Percentiles rank a stretch among this genome's conserved stretches.
phyloP scores from a whole-genome alignment of 2,888 invertebrate genomes.

The Pilophorus perplexus region DNA sequence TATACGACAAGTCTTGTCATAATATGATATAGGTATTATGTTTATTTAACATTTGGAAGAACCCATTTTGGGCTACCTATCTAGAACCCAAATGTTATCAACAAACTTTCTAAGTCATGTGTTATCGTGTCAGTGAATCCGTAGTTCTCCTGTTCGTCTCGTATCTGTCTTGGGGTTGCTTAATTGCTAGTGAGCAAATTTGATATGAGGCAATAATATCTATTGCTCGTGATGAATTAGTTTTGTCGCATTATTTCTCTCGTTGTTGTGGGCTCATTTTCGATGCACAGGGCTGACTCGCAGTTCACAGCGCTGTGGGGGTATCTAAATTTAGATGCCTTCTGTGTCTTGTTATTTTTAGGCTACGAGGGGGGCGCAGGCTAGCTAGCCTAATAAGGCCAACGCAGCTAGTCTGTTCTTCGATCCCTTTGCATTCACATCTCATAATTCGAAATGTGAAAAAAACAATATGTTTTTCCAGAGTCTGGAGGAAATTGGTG shows the following conservation, averaged over 20 bases:
- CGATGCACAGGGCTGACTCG: background rate
- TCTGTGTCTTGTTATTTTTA: conserved; percentile 27
- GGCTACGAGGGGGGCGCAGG: background rate
- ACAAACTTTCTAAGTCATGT: too few species aligned
- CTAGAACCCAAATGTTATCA: too few species aligned
- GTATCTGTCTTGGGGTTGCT: too few species aligned
- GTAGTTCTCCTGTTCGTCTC: too few species aligned
- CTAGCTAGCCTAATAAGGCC: conserved; percentile 30
- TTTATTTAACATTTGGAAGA: too few species aligned
- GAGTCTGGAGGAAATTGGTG: background rate
- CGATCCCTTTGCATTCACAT: conserved; percentile 3
- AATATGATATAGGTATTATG: too few species aligned
- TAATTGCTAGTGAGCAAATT: too few species aligned
- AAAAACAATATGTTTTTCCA: conserved; percentile 8
- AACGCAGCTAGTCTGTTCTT: conserved; percentile 10
- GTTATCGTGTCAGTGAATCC: too few species aligned
- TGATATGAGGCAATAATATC: background rate
- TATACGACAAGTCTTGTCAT: too few species aligned
- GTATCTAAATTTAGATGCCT: conserved; percentile 22
- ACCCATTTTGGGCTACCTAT: too few species aligned
- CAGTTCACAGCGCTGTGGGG: background rate
- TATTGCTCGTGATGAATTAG: background rate
- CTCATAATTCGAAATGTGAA: conserved; percentile 7
- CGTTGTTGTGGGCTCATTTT: background rate
- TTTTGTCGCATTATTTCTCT: background rate